Percentiles rank a stretch among this genome's conserved stretches.
Conservation (phyloP, 64 coral and sea anemone genomes). For the Dendronephthya gigantea region DNA sequence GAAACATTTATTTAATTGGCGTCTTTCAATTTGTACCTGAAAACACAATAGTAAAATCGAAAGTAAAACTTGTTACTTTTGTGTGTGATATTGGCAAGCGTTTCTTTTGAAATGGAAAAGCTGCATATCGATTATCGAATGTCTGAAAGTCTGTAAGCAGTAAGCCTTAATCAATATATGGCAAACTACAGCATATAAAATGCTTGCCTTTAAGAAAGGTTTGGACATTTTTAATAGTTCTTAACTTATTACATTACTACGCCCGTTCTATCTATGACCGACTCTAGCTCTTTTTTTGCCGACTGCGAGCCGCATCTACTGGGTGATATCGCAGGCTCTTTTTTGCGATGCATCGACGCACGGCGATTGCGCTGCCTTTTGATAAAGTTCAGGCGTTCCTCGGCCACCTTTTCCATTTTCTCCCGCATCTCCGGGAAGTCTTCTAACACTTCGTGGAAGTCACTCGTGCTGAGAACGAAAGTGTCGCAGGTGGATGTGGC, state of each 20-base stretch:
- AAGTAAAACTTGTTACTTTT: no score
- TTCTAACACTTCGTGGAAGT: slow-evolving; percentile 75
- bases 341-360: background rate
- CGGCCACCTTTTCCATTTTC: slow-evolving; percentile 57
- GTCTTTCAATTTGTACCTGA: no score
- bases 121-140: background rate
- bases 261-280: background rate
- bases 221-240: background rate
- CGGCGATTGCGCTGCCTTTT: background rate
- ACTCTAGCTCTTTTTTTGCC: background rate
- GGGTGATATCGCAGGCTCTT: background rate
- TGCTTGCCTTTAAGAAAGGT: no score
- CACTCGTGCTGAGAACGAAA: slow-evolving; percentile 65
- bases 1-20: no score
- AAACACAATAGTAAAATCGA: no score
- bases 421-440: slow-evolving; percentile 67
- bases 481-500: slow-evolving; percentile 64
- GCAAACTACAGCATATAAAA: no score
- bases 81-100: no score
- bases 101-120: no score
- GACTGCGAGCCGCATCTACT: background rate
- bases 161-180: background rate
- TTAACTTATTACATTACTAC: background rate
- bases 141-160: background rate
- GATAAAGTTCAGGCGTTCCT: slow-evolving; percentile 49